These are phyloP conservation scores for Araneus ventricosus DNA, from an alignment of 1,140 invertebrate genomes.

Conservation along the genomic window DNA sequence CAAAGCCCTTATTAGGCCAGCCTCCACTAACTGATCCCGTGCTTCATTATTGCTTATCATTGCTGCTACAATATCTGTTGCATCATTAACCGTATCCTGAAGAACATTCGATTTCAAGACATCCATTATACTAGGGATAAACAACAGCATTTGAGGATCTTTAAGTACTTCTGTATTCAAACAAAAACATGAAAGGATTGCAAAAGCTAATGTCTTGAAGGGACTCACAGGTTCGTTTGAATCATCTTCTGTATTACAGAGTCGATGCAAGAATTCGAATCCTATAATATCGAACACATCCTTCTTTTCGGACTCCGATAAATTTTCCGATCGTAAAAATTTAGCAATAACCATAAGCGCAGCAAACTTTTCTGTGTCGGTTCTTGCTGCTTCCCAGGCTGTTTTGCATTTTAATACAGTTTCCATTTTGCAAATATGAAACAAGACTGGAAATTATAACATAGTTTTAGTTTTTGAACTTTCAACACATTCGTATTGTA, in stretches of 20 bases:
- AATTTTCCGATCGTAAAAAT: constrained; percentile 87
- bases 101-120: constrained; percentile 13
- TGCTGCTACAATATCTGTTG: constrained; percentile 50
- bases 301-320: constrained; percentile 86
- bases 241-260: constrained; percentile 88
- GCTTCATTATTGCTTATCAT: constrained; percentile 20
- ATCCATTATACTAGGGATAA: constrained; percentile 83
- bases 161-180: constrained; percentile 71
- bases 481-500: neutral
- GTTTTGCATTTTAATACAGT: constrained; percentile 89
- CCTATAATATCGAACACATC: constrained; percentile 93
- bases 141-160: constrained; percentile 35
- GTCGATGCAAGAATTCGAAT: constrained; percentile 89
- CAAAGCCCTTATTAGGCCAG: constrained; percentile 11
- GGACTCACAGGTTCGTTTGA: constrained; percentile 87
- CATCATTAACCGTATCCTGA: constrained; percentile 50
- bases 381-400: constrained; percentile 87
- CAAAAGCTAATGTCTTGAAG: constrained; percentile 93
- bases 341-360: constrained; percentile 94
- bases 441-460: neutral
- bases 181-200: constrained; percentile 88
- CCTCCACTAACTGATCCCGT: constrained; percentile 55
- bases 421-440: constrained; percentile 80
- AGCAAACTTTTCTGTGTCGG: constrained; percentile 94
- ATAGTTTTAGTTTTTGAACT: neutral